These are phyloP conservation scores for Dromius quadrimaculatus DNA, from an alignment of 2,888 invertebrate genomes.

Conservation along the genomic window DNA sequence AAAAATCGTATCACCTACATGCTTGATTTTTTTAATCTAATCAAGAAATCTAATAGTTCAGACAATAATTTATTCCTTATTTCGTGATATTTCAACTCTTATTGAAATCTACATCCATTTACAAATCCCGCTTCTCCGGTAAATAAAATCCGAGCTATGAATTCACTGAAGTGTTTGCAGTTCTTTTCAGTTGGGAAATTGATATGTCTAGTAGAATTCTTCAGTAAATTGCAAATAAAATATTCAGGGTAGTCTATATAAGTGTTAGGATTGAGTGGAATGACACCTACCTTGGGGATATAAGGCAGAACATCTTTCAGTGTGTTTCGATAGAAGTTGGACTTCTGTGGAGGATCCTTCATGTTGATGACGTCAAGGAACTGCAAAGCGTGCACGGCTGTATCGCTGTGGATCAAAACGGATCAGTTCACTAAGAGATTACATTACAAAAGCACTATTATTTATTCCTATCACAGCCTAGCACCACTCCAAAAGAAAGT, in stretches of 20 bases:
- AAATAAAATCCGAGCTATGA: slow-evolving; percentile 9
- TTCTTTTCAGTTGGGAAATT: slow-evolving; percentile 39
- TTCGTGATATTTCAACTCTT: too few species aligned
- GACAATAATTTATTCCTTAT: too few species aligned
- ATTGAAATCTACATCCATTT: too few species aligned
- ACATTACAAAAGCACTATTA: too few species aligned
- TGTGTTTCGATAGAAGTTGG: slow-evolving; percentile 89
- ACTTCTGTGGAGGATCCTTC: slow-evolving; percentile 90
- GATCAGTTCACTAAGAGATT: too few species aligned
- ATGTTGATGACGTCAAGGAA: slow-evolving; percentile 92
- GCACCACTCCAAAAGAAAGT: too few species aligned
- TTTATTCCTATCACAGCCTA: too few species aligned
- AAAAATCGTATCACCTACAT: too few species aligned
- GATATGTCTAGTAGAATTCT: slow-evolving; percentile 29
- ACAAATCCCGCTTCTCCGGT: too few species aligned
- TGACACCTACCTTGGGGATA: slow-evolving; percentile 84
- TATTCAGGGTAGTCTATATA: slow-evolving; percentile 38
- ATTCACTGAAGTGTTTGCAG: slow-evolving; percentile 27
- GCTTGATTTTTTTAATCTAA: too few species aligned
- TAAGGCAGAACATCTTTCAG: slow-evolving; percentile 88
- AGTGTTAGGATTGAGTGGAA: neutral
- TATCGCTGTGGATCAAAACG: slow-evolving; percentile 75
- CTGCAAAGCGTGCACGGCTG: slow-evolving; percentile 91
- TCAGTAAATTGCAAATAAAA: slow-evolving; percentile 46
- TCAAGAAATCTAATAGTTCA: too few species aligned